Evolutionary conservation across 37 sponge, comb jelly and placozoan species (phyloP).

Genomic region (Petrosia ficiformis): DNA sequence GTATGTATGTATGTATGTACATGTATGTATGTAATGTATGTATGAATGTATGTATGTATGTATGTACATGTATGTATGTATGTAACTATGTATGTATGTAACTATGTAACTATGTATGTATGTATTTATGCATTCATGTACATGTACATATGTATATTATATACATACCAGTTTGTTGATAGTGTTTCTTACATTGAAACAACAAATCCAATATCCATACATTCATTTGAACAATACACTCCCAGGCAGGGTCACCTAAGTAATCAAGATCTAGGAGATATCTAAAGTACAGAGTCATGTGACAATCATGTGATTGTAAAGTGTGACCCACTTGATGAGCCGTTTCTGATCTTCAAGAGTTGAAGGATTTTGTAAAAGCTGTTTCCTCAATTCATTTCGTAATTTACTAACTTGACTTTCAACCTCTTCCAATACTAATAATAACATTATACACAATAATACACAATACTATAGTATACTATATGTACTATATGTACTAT

Average conservation of each 20-base stretch:
- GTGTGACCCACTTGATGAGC: slow-evolving; percentile 72
- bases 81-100: no score
- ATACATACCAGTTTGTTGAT: no score
- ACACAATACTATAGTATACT: background rate
- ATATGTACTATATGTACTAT: no score
- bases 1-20: no score
- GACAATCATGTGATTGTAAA: background rate
- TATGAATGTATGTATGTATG: no score
- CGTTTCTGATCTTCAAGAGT: slow-evolving; percentile 83
- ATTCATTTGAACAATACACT: slow-evolving; percentile 75
- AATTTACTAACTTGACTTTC: slow-evolving; percentile 67
- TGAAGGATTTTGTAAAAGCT: slow-evolving; percentile 60
- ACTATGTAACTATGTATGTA: no score
- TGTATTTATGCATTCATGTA: no score
- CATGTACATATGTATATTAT: no score
- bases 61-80: no score
- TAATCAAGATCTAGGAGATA: slow-evolving; percentile 86
- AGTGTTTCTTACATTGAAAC: slow-evolving; percentile 46
- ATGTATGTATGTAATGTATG: no score
- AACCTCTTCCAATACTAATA: slow-evolving; percentile 80
- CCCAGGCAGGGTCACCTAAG: slow-evolving; percentile 93
- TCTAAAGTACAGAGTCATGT: slow-evolving; percentile 38
- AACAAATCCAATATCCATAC: slow-evolving; percentile 63
- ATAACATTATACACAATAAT: background rate
- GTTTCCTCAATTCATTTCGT: slow-evolving; percentile 54